Evolutionary conservation across 2,888 invertebrate species (phyloP), one percentile per base, ranked within the genome.

Genomic region (Seira musarum): DNA sequence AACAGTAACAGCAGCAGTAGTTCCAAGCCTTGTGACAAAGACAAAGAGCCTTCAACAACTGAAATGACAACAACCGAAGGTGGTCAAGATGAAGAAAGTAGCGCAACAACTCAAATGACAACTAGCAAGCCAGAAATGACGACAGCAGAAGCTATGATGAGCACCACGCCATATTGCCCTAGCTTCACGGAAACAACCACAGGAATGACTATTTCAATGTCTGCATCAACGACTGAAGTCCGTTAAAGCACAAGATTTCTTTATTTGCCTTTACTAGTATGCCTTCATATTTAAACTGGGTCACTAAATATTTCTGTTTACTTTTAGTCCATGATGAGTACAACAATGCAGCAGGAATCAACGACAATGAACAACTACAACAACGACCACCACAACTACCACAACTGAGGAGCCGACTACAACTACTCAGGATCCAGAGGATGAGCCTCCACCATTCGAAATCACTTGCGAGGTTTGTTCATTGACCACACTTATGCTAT

Each of bases 281-380:
- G n/a, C n/a, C n/a, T n/a, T n/a, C n/a, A n/a, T n/a, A n/a, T n/a
- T 63, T 2, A 1, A 21, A 21, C 15, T 63, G 19, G 19, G 10
- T 15, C 10, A 49, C 49, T 15, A n/a, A n/a, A n/a, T n/a, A n/a
- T 61, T n/a, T 19, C n/a, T 8, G 8, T 17, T 13, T 21, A 17
- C 22, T 46, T 53, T 1, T 21, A 74, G 74, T 68, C 68, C 19
- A 77, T 68, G 63, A 77, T 70, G 35, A 49, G 82, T 24, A 80
- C 81, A 17, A 80, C 83, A 15, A 40, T 67, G 68, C 83, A 24
- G 61, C 81, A n/a, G 69, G 81, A 10, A 82, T n/a, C 84, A 15
- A 86, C 84, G 2, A 79, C 82, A 2, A 82, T 85, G 15, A n/a
- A 83, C 84, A 1, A 84, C 85, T 0, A 83, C 84, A n/a, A 84